Percentiles rank a stretch among this genome's conserved stretches.
Evolutionary conservation across 1,140 invertebrate genomes (phyloP).

Genomic region (Vanessa tameamea): DNA sequence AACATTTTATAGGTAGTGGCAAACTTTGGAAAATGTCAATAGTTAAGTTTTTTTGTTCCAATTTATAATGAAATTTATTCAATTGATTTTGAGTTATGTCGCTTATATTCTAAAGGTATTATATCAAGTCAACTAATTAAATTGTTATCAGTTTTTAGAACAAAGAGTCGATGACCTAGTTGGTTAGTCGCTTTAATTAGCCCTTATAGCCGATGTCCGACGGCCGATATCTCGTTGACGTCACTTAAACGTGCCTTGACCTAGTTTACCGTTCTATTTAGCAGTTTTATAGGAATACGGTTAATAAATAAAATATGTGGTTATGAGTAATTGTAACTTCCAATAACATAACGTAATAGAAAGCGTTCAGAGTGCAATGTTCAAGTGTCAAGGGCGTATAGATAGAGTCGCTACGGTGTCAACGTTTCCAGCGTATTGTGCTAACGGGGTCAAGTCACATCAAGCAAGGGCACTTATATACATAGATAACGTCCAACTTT

Average conservation of each 20-base stretch:
- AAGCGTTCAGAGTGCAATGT: slow-evolving; percentile 32
- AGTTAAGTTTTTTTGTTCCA: neutral
- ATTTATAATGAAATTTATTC: neutral
- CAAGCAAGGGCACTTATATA: slow-evolving; percentile 24
- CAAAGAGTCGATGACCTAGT: slow-evolving; percentile 74
- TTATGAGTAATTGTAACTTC: slow-evolving; percentile 36
- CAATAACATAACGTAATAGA: slow-evolving; percentile 28
- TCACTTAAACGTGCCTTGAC: slow-evolving; percentile 63
- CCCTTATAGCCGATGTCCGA: slow-evolving; percentile 58
- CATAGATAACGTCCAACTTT: slow-evolving; percentile 5
- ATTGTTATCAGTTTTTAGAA: slow-evolving; percentile 55
- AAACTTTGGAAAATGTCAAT: neutral
- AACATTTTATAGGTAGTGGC: neutral
- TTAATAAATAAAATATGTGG: slow-evolving; percentile 46
- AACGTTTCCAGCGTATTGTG: slow-evolving; percentile 33
- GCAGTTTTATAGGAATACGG: slow-evolving; percentile 51
- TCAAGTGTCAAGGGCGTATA: slow-evolving; percentile 37
- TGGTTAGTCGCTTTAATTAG: slow-evolving; percentile 61
- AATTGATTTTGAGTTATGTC: too few relatives aligned
- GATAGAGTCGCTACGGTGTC: slow-evolving; percentile 36
- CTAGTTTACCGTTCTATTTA: slow-evolving; percentile 47
- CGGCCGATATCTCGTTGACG: slow-evolving; percentile 54
- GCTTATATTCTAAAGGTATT: too few relatives aligned
- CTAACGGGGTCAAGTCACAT: slow-evolving; percentile 24
- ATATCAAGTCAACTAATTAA: slow-evolving; percentile 42